Evolutionary conservation across 2,888 invertebrate species (phyloP).

Genomic region (Protophormia terraenovae): DNA sequence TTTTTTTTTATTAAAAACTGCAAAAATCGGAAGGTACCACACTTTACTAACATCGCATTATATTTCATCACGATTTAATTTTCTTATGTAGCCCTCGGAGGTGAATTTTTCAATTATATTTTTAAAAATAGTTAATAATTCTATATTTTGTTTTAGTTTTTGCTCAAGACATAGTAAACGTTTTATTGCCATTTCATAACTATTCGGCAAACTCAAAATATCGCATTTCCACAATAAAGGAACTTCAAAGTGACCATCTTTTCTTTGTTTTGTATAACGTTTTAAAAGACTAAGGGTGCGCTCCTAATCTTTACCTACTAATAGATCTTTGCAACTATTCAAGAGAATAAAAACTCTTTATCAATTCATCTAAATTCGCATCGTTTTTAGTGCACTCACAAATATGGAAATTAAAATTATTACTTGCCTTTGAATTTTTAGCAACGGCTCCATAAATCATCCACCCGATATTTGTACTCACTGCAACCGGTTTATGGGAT

Average conservation of each 20-base stretch:
- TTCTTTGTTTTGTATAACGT: background rate
- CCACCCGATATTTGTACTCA: slow-evolving; percentile 38
- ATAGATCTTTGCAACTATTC: slow-evolving; percentile 33
- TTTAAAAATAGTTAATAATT: too few relatives aligned
- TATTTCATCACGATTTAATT: too few relatives aligned
- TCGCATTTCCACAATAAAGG: slow-evolving; percentile 14
- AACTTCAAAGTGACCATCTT: slow-evolving; percentile 3
- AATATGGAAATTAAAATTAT: slow-evolving; percentile 36
- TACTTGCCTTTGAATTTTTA: too few relatives aligned
- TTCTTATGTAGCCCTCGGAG: too few relatives aligned
- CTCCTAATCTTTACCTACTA: slow-evolving; percentile 3
- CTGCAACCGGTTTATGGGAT: background rate
- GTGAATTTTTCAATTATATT: too few relatives aligned
- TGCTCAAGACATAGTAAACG: too few relatives aligned
- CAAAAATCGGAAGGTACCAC: too few relatives aligned
- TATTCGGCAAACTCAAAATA: too few relatives aligned
- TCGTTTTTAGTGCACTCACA: slow-evolving; percentile 14
- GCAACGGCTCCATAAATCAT: slow-evolving; percentile 36
- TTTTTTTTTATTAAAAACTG: too few relatives aligned
- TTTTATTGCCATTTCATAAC: too few relatives aligned
- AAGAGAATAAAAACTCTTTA: slow-evolving; percentile 39
- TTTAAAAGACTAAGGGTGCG: slow-evolving; percentile 25
- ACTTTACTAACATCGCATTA: too few relatives aligned
- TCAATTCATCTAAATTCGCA: slow-evolving; percentile 6
- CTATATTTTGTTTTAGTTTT: too few relatives aligned